Base-by-base conservation (phyloP, 2,797 vertebrate genomes). In the Rhyacichthys aspro region DNA sequence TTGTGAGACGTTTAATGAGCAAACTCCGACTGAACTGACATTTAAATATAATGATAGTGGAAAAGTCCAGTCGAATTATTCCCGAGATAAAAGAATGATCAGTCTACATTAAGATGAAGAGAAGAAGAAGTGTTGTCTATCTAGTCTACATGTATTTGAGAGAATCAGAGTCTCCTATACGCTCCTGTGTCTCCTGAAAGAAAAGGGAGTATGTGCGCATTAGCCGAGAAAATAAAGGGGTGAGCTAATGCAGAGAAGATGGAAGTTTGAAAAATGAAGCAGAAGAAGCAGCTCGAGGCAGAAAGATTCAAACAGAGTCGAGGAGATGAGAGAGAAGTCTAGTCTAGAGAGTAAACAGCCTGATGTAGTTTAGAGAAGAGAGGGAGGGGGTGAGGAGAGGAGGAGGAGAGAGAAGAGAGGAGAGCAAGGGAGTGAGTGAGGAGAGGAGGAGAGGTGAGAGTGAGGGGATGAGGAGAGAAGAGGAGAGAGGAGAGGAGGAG, bases 1-100 rank as follows among this genome's bases (percentile, higher is more conserved):
- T 23, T 23, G 19, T 23, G 19, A 23, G 19, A 23, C 18, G 39
- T 52, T 16, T 66, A 59, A 66, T 34, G 55, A 66, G 23, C 47
- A 23, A 16, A 19, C 42, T 16, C 12, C 1, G n/a, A 19, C 63
- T 47, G 48, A 59, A 41, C 9, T 14, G 1, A 55, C 9, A 10
- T 48, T 36, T 14, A 56, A 1, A 45, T 15, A 43, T 46, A 43
- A 14, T 19, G 19, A 11, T 14, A 11, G 11, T 12, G 11, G 3
- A 12, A 41, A 41, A 41, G 11, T 41, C 38, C n/a, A n/a, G 10
- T 11, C 37, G 1, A 12, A 9, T 39, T 3, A 11, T 39, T 39
- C 4, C 8, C 12, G 37, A 39, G 37, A 39, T 39, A 12, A 39
- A 39, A 39, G 37, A 39, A 11, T 11, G 37, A 12, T 3, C 37